Evolutionary conservation across 2,888 invertebrate species (phyloP), one percentile per base, ranked within the genome.

Genomic region (Heliconius ethilla): DNA sequence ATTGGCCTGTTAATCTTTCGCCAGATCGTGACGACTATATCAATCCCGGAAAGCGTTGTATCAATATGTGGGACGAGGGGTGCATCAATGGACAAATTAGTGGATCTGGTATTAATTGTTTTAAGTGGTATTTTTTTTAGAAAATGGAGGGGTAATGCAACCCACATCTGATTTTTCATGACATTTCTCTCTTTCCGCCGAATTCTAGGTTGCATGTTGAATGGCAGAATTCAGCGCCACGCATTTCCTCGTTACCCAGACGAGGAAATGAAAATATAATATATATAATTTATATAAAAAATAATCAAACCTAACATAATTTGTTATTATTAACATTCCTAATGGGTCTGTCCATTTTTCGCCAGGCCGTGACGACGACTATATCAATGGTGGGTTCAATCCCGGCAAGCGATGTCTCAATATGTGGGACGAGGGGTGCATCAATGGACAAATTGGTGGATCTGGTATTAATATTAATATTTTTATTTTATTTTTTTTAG

Each of bases 41-140:
- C 45, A 27, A 15, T 73, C 51, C 27, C 15, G 51, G 22, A 1
- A 59, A n/a, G 45, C 91, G 92, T 0, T 95, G 94, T 80, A 88
- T 91, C 77, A 93, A 94, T 84, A 87, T 95, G 89, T 95, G 95
- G 90, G 95, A 95, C 82, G 95, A 95, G 29, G 95, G 95, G 0
- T 95, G 95, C 81, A 86, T 91, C 0, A 95, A 95, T 82, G 94
- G 93, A 15, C 92, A 92, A 80, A 84, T 95, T 0, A 76, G 75
- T 10, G 83, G 83, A 33, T 78, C 95, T 73, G 95, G 94, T 90
- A 66, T 45, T 45, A 18, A 45, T 18, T 18, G 45, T 18, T 45
- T 18, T 45, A 45, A 45, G 15, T 45, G 45, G 1, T 45, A 18
- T 45, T 45, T 6, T 45, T 45, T 45, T 45, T 45, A 18, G 15